These are phyloP conservation scores for Drosophila helvetica DNA, from an alignment of 2,888 invertebrate species.

Conservation along the genomic window DNA sequence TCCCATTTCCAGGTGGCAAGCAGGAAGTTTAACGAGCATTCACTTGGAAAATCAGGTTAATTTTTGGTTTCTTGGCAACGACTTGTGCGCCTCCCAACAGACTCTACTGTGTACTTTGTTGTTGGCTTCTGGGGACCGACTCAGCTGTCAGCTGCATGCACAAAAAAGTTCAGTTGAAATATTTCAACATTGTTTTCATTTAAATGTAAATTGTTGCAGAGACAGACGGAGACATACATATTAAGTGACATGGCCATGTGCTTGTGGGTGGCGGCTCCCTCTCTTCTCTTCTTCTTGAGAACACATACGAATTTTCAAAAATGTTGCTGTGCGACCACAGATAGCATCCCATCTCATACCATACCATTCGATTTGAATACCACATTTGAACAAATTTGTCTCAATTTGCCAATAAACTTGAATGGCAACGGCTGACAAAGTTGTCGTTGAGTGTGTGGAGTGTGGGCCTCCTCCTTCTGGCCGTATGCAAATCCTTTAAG, in stretches of 20 bases:
- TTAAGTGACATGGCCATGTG: too few relatives aligned
- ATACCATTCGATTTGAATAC: too few relatives aligned
- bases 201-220: constrained; percentile 42
- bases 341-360: background rate
- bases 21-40: too few relatives aligned
- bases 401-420: constrained; percentile 49
- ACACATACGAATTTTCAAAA: background rate
- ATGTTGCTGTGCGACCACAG: background rate
- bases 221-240: too few relatives aligned
- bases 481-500: constrained; percentile 67
- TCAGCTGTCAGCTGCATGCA: background rate
- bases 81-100: too few relatives aligned
- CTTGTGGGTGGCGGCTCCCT: background rate
- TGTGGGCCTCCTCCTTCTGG: constrained; percentile 32
- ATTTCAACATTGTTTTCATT: constrained; percentile 38
- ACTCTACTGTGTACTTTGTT: too few relatives aligned
- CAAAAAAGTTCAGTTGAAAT: background rate
- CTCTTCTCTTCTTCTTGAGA: background rate
- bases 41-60: too few relatives aligned
- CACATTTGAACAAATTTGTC: constrained; percentile 23
- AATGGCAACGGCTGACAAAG: constrained; percentile 31
- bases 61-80: too few relatives aligned
- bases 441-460: background rate
- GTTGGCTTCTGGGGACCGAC: too few relatives aligned
- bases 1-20: too few relatives aligned